Evolutionary conservation across 2,797 vertebrate species (phyloP).

Genomic region (Iguana delicatissima): DNA sequence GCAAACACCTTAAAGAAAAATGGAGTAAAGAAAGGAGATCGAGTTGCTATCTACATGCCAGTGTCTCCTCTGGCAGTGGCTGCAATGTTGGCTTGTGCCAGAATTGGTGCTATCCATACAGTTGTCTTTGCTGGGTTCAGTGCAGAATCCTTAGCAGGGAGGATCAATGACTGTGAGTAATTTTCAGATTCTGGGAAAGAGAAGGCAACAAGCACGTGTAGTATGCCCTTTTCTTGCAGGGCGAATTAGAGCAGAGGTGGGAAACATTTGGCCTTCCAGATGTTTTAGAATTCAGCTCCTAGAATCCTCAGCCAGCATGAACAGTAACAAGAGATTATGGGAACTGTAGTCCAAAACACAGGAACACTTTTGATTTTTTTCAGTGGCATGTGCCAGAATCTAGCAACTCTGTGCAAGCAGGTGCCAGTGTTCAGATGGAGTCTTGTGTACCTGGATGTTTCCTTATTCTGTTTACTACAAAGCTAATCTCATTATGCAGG

Average conservation of each 20-base stretch:
- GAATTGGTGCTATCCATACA: conserved; percentile 91
- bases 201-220: not conserved
- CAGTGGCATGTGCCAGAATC: not conserved
- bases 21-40: conserved; percentile 88
- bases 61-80: conserved; percentile 90
- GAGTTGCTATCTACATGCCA: conserved; percentile 95
- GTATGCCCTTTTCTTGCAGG: no score
- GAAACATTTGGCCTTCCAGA: not conserved
- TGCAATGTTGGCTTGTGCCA: conserved; percentile 94
- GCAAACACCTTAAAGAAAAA: conserved; percentile 90
- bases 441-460: not conserved
- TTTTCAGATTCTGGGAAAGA: not conserved
- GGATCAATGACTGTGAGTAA: conserved; percentile 92
- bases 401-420: no score
- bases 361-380: no score
- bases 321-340: not conserved
- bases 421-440: no score
- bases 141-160: conserved; percentile 89
- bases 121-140: conserved; percentile 97
- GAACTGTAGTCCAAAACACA: not conserved
- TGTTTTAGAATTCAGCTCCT: not conserved
- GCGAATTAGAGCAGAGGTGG: not conserved
- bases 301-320: not conserved
- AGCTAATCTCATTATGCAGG: not conserved
- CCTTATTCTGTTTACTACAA: not conserved